These are phyloP conservation scores for Buathra laborator DNA, from an alignment of 2,888 invertebrate genomes.

Conservation along the genomic window DNA sequence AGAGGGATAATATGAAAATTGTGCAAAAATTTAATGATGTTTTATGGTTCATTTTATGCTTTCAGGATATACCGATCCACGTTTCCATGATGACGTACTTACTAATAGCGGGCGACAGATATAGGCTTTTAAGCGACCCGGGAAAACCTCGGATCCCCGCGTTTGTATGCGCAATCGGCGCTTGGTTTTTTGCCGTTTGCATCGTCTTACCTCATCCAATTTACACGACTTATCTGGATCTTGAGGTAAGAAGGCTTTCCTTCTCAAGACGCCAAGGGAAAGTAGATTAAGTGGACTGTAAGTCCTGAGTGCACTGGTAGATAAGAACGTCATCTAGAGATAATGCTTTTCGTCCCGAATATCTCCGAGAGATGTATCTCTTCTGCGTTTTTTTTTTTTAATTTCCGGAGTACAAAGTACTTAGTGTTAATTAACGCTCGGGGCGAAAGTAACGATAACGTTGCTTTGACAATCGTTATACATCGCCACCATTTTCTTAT, in stretches of 20 bases:
- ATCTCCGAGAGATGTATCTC: background rate
- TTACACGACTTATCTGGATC: conserved; percentile 90
- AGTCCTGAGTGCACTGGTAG: conserved; percentile 13
- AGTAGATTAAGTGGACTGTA: background rate
- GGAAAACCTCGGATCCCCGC: conserved; percentile 89
- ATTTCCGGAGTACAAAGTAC: background rate
- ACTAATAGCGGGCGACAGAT: conserved; percentile 90
- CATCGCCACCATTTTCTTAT: too few species aligned
- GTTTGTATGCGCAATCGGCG: conserved; percentile 89
- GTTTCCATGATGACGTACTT: conserved; percentile 90
- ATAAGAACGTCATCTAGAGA: conserved; percentile 5
- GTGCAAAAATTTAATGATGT: background rate
- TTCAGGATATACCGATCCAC: conserved; percentile 90
- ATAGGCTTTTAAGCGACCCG: conserved; percentile 89
- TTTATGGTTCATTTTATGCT: conserved; percentile 56
- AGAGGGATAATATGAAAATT: background rate
- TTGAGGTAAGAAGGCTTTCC: conserved; percentile 87
- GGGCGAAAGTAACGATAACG: too few species aligned
- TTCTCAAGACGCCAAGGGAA: background rate
- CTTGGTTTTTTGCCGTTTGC: conserved; percentile 91
- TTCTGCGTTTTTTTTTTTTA: background rate
- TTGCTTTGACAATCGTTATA: too few species aligned
- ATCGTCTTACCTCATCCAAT: conserved; percentile 91
- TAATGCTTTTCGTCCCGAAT: background rate
- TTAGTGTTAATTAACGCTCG: too few species aligned